These are phyloP conservation scores for Macroramphosus scolopax DNA, from an alignment of 2,797 vertebrate genomes.

Conservation along the genomic window DNA sequence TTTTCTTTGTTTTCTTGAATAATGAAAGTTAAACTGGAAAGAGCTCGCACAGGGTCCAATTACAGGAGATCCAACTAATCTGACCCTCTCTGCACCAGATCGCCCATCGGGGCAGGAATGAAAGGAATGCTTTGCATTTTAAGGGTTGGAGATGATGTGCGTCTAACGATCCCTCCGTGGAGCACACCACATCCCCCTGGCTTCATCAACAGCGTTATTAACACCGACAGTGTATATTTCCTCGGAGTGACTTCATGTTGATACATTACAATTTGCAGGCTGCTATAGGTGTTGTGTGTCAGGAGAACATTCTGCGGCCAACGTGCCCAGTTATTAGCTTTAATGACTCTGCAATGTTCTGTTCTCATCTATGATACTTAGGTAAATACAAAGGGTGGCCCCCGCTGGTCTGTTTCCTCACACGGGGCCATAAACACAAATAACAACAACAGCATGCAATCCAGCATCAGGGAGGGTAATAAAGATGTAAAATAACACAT, in stretches of 20 bases:
- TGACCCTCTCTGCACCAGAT: slow-evolving; percentile 45
- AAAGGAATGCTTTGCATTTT: slow-evolving; percentile 69
- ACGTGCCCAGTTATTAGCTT: slow-evolving; percentile 44
- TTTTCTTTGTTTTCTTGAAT: not conserved
- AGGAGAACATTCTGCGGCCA: slow-evolving; percentile 49
- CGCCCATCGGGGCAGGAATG: slow-evolving; percentile 77
- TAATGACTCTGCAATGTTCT: slow-evolving; percentile 61
- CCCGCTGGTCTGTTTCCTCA: slow-evolving; percentile 45
- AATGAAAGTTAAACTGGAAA: slow-evolving; percentile 18
- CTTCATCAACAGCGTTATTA: slow-evolving; percentile 44
- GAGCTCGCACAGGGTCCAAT: slow-evolving; percentile 27
- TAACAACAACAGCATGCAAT: slow-evolving; percentile 28
- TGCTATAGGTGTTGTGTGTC: slow-evolving; percentile 33
- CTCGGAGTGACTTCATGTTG: slow-evolving; percentile 29
- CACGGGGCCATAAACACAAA: slow-evolving; percentile 47
- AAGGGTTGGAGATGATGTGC: slow-evolving; percentile 20
- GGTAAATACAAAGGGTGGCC: slow-evolving; percentile 42
- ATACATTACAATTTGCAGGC: slow-evolving; percentile 34
- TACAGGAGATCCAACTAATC: slow-evolving; percentile 38
- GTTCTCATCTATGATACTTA: slow-evolving; percentile 43
- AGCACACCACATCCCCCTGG: slow-evolving; percentile 26
- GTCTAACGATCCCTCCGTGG: slow-evolving; percentile 21
- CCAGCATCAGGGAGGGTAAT: slow-evolving; percentile 11
- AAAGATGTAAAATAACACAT: not conserved
- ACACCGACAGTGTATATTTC: slow-evolving; percentile 24